Conservation (phyloP, 2,797 vertebrate species). For the Falco berigora region DNA sequence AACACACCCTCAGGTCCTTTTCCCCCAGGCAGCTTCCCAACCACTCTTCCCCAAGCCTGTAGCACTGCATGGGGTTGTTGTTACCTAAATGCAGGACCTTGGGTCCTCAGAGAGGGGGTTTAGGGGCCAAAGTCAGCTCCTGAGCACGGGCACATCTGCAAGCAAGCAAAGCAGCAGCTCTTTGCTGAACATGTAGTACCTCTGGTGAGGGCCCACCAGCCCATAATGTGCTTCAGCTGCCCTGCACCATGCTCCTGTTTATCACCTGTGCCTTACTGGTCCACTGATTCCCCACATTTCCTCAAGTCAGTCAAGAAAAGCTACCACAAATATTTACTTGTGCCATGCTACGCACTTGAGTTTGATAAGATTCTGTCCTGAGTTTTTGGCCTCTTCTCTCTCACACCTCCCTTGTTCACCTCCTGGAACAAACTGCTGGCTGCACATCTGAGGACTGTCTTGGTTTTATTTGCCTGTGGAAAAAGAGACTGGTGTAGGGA, state of each 20-base stretch:
- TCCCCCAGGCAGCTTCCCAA: too few species aligned
- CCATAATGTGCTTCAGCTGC: accelerated
- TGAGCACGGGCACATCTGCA: accelerated
- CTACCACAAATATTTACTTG: neutral
- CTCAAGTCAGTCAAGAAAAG: neutral
- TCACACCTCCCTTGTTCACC: neutral
- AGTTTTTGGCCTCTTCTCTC: neutral
- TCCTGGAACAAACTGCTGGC: neutral
- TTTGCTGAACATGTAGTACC: neutral
- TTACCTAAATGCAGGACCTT: too few species aligned
- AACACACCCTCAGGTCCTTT: too few species aligned
- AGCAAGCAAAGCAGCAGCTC: neutral
- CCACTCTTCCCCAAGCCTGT: too few species aligned
- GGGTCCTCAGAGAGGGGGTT: too few species aligned
- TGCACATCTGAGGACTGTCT: neutral
- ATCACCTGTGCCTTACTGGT: neutral
- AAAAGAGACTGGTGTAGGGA: neutral
- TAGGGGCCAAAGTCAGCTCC: neutral
- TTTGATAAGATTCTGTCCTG: neutral
- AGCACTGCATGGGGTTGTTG: too few species aligned
- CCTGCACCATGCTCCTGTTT: neutral
- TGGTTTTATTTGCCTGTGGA: neutral
- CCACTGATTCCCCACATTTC: accelerated
- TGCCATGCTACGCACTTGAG: neutral
- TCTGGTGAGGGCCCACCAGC: neutral